These are phyloP conservation scores for Nothocercus nigrocapillus DNA, from an alignment of 2,113 vertebrate genomes.

Conservation along the genomic window DNA sequence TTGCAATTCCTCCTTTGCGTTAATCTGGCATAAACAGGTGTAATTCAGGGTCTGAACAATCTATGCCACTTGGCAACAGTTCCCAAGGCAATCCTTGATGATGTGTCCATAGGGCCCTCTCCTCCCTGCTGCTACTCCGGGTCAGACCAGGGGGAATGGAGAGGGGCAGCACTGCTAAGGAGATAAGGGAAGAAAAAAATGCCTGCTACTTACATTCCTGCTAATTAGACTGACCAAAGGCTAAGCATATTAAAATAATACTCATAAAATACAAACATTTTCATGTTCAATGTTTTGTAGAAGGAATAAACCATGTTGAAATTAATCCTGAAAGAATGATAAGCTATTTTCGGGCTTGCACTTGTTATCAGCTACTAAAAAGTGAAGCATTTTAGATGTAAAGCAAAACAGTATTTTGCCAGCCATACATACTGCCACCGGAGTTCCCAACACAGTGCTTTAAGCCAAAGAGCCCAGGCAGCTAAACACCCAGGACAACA, in stretches of 20 bases:
- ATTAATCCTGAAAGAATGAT: background rate
- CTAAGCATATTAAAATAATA: background rate
- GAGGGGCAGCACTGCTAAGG: background rate
- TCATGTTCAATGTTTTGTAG: background rate
- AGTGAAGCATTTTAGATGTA: background rate
- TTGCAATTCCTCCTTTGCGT: background rate
- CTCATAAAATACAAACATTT: background rate
- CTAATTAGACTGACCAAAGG: background rate
- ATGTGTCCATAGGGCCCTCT: background rate
- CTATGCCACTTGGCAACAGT: slow-evolving; percentile 10
- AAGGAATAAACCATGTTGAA: background rate
- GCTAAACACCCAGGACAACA: background rate
- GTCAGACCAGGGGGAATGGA: background rate
- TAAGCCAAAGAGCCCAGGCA: background rate
- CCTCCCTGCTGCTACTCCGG: background rate
- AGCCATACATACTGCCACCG: background rate
- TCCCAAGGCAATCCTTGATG: background rate
- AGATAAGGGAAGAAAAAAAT: background rate
- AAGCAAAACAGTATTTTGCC: background rate
- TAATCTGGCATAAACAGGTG: background rate
- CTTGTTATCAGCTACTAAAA: background rate
- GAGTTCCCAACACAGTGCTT: background rate
- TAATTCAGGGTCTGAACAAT: background rate
- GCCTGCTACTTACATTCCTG: background rate
- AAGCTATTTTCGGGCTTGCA: background rate